These are phyloP conservation scores for Conus canariensis DNA, from an alignment of 2,888 invertebrate species.

Conservation along the genomic window DNA sequence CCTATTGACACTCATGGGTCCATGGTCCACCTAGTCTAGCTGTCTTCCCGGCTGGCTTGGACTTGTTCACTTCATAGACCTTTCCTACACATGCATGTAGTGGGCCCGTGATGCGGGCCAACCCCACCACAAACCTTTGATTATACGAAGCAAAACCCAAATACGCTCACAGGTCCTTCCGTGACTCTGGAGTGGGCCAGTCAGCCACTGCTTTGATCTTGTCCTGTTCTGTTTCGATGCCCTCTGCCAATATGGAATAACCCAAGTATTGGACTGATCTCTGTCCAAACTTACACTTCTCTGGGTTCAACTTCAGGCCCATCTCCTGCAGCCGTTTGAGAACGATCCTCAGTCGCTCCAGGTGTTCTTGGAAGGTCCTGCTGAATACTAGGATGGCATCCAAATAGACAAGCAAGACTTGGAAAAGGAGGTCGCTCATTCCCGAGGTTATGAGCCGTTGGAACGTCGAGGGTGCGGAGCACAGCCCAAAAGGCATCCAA, in stretches of 20 bases:
- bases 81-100: neutral
- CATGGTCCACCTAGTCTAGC: neutral
- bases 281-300: conserved; percentile 8
- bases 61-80: no score
- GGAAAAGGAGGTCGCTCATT: neutral
- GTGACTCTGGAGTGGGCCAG: conserved; percentile 9
- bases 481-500: conserved; percentile 22
- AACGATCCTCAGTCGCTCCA: no score
- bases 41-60: no score
- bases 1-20: conserved; percentile 12
- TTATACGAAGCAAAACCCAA: conserved; percentile 38
- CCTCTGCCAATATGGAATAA: neutral
- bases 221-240: neutral
- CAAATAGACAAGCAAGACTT: neutral
- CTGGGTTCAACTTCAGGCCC: conserved; percentile 31
- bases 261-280: conserved; percentile 21
- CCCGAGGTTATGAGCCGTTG: neutral
- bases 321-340: neutral
- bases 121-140: neutral
- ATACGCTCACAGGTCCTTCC: neutral
- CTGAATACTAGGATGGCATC: conserved; percentile 27
- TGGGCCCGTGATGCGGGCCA: neutral
- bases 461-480: neutral
- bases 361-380: neutral
- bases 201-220: neutral